Evolutionary conservation across 2,113 vertebrate genomes (phyloP), one percentile per base, ranked within the genome.

Genomic region (Nerophis ophidion): DNA sequence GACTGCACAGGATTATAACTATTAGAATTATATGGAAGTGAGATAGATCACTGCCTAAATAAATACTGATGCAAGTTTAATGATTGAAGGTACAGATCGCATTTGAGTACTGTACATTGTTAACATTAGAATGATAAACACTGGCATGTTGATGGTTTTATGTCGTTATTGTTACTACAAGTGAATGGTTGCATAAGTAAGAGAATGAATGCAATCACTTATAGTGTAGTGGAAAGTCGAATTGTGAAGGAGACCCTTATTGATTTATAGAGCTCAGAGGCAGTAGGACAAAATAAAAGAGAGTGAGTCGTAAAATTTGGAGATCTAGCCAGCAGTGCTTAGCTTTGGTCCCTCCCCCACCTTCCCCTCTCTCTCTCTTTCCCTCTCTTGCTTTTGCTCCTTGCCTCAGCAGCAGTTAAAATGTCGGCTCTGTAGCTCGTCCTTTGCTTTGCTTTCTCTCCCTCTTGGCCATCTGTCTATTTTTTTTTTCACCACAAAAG

Each of bases 351-450:
- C 38, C 49, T 65, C 40, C 34, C 66, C 38, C 68, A 42, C 19
- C 44, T 26, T 50, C 26, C 42, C 11, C 15, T 50, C 48, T 49
- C 56, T 36, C 61, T 69, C 61, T 36, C 56, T 16, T 66, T 47
- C 65, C 19, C 56, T 61, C 63, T 26, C 65, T 67, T 66, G 58
- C 63, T 33, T 63, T 64, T 66, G 58, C 75, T 85, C 67, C 70
- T 72, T 75, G 77, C 72, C 82, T 88, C 84, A 85, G 74, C 79
- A 75, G 84, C 75, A 80, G 83, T 86, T 88, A 86, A 91, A 87
- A 89, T 87, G 89, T 90, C 89, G 82, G 87, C 84, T 75, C 76
- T 86, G 80, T 80, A 85, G 82, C 81, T 83, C 17, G 80, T 77
- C 70, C 73, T 82, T 66, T 74, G 69, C 68, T 76, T 81, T 63